Evolutionary conservation across 2,113 vertebrate species (phyloP).

Genomic region (Ia io): DNA sequence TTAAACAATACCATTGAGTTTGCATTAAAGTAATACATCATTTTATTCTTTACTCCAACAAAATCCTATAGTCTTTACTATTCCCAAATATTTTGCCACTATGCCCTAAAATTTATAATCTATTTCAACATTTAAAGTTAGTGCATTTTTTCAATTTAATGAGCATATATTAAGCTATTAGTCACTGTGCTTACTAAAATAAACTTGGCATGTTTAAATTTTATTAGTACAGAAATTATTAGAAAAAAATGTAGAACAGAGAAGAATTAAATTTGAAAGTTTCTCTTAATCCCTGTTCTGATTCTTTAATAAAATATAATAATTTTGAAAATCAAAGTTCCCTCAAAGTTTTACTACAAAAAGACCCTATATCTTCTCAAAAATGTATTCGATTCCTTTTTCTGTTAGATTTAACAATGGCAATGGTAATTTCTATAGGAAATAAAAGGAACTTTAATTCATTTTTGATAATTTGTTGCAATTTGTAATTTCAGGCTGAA

Average conservation of each 20-base stretch:
- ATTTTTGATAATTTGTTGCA: not conserved
- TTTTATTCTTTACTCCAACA: constrained; percentile 25
- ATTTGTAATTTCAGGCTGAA: not conserved
- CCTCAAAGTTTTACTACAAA: not conserved
- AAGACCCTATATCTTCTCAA: not conserved
- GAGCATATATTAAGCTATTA: not conserved
- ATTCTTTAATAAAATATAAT: not conserved
- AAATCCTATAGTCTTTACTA: not conserved
- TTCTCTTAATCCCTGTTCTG: not conserved
- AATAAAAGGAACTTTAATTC: constrained; percentile 3
- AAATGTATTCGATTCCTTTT: constrained; percentile 20
- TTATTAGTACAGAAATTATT: constrained; percentile 19
- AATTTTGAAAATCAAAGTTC: constrained; percentile 33
- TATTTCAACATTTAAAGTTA: constrained; percentile 33
- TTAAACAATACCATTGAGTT: constrained; percentile 27
- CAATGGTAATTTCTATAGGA: not conserved
- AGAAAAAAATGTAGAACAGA: constrained; percentile 8
- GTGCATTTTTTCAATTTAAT: constrained; percentile 1
- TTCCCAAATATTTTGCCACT: not conserved
- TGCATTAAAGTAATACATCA: constrained; percentile 13
- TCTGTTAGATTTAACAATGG: constrained; percentile 1
- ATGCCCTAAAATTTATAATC: not conserved
- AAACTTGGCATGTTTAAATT: constrained; percentile 16
- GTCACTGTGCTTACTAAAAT: not conserved
- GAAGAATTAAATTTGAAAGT: constrained; percentile 35